Evolutionary conservation across 2,113 vertebrate genomes (phyloP).

Genomic region (Muntiacus reevesi): DNA sequence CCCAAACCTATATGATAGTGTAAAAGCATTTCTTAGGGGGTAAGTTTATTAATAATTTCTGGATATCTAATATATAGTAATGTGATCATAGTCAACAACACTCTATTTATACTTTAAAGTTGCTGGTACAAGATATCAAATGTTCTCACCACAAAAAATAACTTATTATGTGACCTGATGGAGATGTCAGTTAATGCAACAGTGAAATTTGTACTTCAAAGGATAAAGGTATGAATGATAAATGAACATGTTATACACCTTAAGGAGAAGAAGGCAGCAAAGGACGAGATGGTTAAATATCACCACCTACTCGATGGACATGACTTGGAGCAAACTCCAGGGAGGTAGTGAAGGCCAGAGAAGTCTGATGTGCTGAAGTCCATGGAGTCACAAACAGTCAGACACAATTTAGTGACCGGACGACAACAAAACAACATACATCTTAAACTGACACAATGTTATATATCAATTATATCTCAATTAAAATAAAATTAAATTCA

Average conservation of each 20-base stretch:
- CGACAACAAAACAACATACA: not conserved
- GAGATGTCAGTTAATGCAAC: not conserved
- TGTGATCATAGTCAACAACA: not conserved
- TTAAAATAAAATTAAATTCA: not conserved
- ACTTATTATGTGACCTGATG: not conserved
- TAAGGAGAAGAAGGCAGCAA: not conserved
- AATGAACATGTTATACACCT: not conserved
- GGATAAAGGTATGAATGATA: not conserved
- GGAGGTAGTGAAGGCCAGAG: not conserved
- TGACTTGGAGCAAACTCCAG: not conserved
- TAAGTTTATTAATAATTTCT: not conserved
- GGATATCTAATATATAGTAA: not conserved
- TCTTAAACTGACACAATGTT: not conserved
- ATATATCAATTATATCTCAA: not conserved
- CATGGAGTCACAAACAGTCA: not conserved
- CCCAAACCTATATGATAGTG: not conserved
- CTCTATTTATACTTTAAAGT: not conserved
- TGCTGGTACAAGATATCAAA: not conserved
- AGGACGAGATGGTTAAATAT: not conserved
- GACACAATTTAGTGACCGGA: not conserved
- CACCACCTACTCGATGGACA: not conserved
- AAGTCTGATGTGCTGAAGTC: not conserved
- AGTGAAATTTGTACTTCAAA: not conserved
- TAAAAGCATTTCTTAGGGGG: not conserved
- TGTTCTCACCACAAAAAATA: not conserved